Evolutionary conservation across 2,113 vertebrate species (phyloP), one percentile per base, ranked within the genome.

Genomic region (Tinamus guttatus): DNA sequence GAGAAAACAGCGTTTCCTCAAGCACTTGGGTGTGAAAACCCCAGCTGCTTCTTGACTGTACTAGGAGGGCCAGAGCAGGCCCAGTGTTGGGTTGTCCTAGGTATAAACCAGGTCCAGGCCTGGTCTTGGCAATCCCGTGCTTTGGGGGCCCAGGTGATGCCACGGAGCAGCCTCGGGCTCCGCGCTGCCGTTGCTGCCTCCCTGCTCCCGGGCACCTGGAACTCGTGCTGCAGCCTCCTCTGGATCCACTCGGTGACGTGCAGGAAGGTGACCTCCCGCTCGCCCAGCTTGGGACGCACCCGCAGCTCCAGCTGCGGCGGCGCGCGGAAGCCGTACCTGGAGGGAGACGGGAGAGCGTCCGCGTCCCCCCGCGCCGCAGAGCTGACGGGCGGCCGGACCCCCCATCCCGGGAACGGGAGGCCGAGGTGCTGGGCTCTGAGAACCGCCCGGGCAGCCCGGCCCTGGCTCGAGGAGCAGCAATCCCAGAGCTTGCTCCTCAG

Each of bases 161-260:
- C 56, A 28, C 21, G 12, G 22, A 24, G 21, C 49, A 24, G 47
- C 24, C 60, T 22, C 36, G n/a, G 60, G 60, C 36, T 62, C 60
- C 25, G 60, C 16, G 40, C 36, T 64, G 62, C 15, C 25, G 14
- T 17, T 25, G 40, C 27, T 13, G 18, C 17, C 40, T 18, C 64
- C 40, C 27, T n/a, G 18, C 8, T 16, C 25, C 16, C 60, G 92
- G 63, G 79, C 87, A 99, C 99, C 98, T 99, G 98, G 76, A 99
- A 99, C 87, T 99, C 98, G 1, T 98, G 98, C 95, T 99, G 97
- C 41, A 99, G 97, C 90, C 98, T 99, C 96, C 95, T 99, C 96
- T 99, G 98, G 0, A 99, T 99, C 98, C 98, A 99, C 92, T 99
- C 99, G 0, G 98, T 99, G 79, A 99, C 98, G 0, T 99, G 99